Evolutionary conservation across 2,888 invertebrate genomes (phyloP), one percentile per base, ranked within the genome.

Genomic region (Drosophila longiperda): DNA sequence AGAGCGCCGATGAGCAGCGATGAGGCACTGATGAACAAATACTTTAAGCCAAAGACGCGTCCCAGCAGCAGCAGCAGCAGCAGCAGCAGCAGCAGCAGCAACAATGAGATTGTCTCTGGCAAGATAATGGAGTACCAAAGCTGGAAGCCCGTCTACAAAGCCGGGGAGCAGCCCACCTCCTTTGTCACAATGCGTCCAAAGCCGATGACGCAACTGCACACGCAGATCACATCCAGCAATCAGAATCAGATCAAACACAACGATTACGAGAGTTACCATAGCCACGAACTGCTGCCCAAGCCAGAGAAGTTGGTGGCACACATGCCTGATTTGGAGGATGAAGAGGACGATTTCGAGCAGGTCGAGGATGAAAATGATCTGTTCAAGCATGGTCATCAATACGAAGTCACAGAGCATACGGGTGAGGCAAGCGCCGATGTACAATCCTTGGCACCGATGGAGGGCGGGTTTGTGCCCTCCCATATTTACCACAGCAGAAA

Each of bases 391-490:
- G 78, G 75, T 9, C 80, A 83, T 12, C 81, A 88, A 0, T 93
- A 92, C 58, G 92, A 92, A 66, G 93, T 92, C 1, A 92, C 91
- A 0, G 93, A 92, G 54, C 78, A 92, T 26, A 88, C 87, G 26
- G 92, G 91, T 2, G 92, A 92, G 54, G 90, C 88, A 9, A 90
- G 90, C 26, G 80, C 83, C 15, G 87, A 90, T 33, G 50, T 75
- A 29, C 77, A 76, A 1, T 40, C 82, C 1, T 7, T 77, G 58
- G 65, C 78, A 45, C 69, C 67, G 45, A 77, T 73, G 81, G 83
- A 79, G 67, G 66, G 89, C 33, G 89, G 89, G 33, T 87, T 87
- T 76, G 77, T 84, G 61, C 90, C 87, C 33, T 83, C 78, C 26
- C 73, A 76, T 34, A 38, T 72, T 0, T 83, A 80, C 15, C 66